Percentiles rank a stretch among this genome's conserved stretches.
Evolutionary conservation across 2,797 vertebrate species (phyloP).

Genomic region (Pseudomugil tenellus): DNA sequence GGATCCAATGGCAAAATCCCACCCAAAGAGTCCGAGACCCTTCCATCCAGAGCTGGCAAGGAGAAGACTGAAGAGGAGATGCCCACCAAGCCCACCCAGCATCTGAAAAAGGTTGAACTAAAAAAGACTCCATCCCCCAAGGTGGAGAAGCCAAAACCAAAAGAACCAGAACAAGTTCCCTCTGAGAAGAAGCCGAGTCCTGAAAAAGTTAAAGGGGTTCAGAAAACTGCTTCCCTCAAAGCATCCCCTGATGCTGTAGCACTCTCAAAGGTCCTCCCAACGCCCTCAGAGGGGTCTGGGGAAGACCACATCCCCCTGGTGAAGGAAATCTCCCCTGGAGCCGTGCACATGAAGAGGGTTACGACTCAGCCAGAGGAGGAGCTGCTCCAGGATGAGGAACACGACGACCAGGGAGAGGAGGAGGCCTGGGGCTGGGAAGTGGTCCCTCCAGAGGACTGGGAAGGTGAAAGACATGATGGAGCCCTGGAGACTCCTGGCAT

Average conservation of each 20-base stretch:
- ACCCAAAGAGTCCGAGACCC: conserved; percentile 39
- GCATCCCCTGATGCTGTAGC: conserved; percentile 60
- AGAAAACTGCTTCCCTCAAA: conserved; percentile 65
- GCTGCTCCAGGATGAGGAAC: conserved; percentile 65
- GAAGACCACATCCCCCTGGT: conserved; percentile 56
- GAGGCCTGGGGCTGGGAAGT: conserved; percentile 83
- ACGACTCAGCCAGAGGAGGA: conserved; percentile 80
- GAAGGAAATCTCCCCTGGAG: conserved; percentile 79
- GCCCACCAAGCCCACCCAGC: conserved; percentile 48
- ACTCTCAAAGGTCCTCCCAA: conserved; percentile 70
- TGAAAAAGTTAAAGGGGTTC: conserved; percentile 43
- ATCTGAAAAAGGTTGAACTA: conserved; percentile 59
- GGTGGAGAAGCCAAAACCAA: conserved; percentile 46
- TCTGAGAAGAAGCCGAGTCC: conserved; percentile 58
- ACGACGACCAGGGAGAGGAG: conserved; percentile 66
- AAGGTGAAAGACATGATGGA: conserved; percentile 70
- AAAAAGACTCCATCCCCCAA: conserved; percentile 71
- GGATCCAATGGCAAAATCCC: conserved; percentile 29
- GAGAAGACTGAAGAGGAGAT: conserved; percentile 38
- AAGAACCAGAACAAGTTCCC: conserved; percentile 49
- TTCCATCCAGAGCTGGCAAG: conserved; percentile 16
- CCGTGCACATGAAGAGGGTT: conserved; percentile 76
- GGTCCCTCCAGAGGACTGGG: conserved; percentile 78
- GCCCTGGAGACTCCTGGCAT: conserved; percentile 84
- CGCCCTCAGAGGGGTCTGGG: conserved; percentile 43